Conservation (phyloP, 2,113 vertebrate genomes). For the Cygnus atratus region DNA sequence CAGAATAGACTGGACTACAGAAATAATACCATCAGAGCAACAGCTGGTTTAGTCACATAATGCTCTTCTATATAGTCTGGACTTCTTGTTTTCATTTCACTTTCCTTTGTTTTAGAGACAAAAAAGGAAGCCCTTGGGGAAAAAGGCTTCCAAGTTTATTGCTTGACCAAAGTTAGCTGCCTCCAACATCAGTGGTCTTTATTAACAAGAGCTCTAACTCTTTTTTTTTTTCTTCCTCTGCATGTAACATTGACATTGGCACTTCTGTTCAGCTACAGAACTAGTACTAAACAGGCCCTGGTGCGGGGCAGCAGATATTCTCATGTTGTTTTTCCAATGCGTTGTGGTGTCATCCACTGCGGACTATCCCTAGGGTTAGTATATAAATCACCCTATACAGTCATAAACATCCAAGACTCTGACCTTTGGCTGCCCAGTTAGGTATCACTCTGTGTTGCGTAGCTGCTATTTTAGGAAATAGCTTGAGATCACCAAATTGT, state of each 20-base stretch:
- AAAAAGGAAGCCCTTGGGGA: not conserved
- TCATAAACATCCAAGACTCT: not conserved
- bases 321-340: not conserved
- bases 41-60: constrained; percentile 2
- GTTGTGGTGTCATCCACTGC: not conserved
- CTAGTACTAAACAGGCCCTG: not conserved
- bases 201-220: not conserved
- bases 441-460: not conserved
- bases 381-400: not conserved
- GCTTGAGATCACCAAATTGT: not conserved
- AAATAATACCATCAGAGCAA: constrained; percentile 7
- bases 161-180: constrained; percentile 20
- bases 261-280: not conserved
- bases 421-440: not conserved
- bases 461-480: not conserved
- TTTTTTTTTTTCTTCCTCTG: not conserved
- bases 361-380: not conserved
- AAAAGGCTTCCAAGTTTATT: constrained; percentile 27
- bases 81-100: constrained; percentile 56
- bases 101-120: constrained; percentile 53
- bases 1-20: not conserved
- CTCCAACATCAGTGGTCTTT: not conserved
- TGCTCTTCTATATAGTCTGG: not conserved
- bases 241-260: not conserved
- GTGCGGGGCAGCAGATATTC: not conserved